Evolutionary conservation across 2,888 invertebrate genomes (phyloP).

Genomic region (Mellilla xanthometata): DNA sequence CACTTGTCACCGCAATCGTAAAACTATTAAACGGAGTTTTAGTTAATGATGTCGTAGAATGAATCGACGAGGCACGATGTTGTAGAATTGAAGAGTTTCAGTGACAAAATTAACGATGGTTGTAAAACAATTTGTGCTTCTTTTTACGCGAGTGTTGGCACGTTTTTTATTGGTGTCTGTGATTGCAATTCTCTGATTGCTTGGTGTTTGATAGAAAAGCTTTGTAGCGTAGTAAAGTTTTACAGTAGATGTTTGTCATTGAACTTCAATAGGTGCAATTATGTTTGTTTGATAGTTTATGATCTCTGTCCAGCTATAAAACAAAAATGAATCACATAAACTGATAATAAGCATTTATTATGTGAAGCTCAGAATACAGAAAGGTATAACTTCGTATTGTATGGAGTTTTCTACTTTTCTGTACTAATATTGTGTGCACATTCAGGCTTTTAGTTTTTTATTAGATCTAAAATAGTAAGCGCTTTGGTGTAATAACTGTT

Average conservation of each 20-base stretch:
- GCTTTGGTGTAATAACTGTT: no score
- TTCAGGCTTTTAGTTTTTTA: no score
- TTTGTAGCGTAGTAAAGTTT: background rate
- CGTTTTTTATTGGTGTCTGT: conserved; percentile 16
- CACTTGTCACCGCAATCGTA: conserved; percentile 57
- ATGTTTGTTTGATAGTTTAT: background rate
- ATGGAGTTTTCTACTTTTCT: no score
- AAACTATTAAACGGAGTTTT: conserved; percentile 60
- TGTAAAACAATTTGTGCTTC: conserved; percentile 18
- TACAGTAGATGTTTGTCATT: background rate
- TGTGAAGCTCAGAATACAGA: no score
- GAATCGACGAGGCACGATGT: conserved; percentile 25
- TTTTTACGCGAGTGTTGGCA: conserved; percentile 17
- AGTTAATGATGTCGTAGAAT: conserved; percentile 34
- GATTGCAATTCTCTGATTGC: conserved; percentile 10
- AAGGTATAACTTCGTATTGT: no score
- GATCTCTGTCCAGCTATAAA: no score
- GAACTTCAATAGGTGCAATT: no score
- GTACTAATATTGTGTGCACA: no score
- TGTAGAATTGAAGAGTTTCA: conserved; percentile 20
- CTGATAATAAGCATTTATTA: no score
- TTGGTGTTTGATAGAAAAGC: conserved; percentile 11
- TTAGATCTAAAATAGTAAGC: no score
- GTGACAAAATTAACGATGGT: conserved; percentile 21
- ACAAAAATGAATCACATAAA: no score